Evolutionary conservation across 2,888 invertebrate genomes (phyloP).

Genomic region (Drosophila neonasuta): DNA sequence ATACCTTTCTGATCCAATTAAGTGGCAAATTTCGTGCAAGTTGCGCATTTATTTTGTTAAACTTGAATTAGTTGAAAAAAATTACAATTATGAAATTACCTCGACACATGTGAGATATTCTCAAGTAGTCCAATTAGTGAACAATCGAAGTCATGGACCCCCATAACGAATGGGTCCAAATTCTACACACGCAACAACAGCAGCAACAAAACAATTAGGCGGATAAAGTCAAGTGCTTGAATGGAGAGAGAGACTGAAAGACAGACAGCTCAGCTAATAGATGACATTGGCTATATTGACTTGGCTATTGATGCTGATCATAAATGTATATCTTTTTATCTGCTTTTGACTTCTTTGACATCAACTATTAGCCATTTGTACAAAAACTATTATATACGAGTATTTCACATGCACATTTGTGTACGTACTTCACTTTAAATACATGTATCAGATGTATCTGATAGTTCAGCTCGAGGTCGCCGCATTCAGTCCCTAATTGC

Average conservation of each 20-base stretch:
- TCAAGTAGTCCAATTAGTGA: conserved; percentile 1
- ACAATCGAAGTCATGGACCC: background rate
- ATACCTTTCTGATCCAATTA: background rate
- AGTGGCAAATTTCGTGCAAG: background rate
- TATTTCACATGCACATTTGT: background rate
- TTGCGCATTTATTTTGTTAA: background rate
- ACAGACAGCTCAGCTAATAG: too few relatives aligned
- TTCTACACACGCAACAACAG: background rate
- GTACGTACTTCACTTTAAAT: background rate
- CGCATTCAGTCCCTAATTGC: background rate
- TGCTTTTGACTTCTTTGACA: background rate
- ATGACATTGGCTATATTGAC: background rate
- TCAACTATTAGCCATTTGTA: background rate
- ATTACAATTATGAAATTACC: background rate
- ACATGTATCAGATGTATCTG: background rate
- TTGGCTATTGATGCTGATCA: conserved; percentile 2
- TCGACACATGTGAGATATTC: background rate
- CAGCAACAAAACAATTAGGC: background rate
- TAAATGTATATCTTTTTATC: background rate
- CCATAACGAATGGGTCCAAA: background rate
- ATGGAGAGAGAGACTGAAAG: background rate
- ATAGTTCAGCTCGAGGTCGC: background rate
- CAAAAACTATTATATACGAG: background rate
- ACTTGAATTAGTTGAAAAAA: background rate
- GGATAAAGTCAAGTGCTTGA: background rate